phyloP scores from a whole-genome alignment of 2,797 vertebrate species.

The Leuciscus waleckii region DNA sequence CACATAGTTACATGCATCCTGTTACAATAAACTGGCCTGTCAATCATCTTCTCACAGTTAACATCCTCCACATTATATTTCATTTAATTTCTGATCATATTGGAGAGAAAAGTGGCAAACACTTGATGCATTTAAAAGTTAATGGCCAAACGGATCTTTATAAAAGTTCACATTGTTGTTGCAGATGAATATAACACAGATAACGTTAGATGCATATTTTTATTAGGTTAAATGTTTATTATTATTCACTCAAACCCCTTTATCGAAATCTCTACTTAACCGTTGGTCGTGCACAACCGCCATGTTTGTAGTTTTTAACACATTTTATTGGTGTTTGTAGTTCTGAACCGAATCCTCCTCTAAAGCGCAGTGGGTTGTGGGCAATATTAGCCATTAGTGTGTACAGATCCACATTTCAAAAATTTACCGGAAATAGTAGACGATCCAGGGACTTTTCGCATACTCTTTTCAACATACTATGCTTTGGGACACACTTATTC shows the following conservation, averaged over 20 bases:
- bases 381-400: background rate
- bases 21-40: background rate
- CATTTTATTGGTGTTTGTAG: background rate
- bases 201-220: background rate
- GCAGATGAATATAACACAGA: background rate
- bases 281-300: rapidly evolving
- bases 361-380: background rate
- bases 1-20: background rate
- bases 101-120: background rate
- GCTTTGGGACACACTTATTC: background rate
- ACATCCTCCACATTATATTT: background rate
- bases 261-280: background rate
- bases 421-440: background rate
- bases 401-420: background rate
- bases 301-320: background rate
- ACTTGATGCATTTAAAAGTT: background rate
- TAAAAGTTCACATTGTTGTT: background rate
- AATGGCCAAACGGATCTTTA: background rate
- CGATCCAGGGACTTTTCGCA: background rate
- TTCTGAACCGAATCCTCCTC: background rate
- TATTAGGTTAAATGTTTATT: background rate
- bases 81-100: background rate
- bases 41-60: background rate
- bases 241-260: background rate
- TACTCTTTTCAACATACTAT: background rate